Conservation (phyloP, 2,113 vertebrate species). For the Lontra canadensis region DNA sequence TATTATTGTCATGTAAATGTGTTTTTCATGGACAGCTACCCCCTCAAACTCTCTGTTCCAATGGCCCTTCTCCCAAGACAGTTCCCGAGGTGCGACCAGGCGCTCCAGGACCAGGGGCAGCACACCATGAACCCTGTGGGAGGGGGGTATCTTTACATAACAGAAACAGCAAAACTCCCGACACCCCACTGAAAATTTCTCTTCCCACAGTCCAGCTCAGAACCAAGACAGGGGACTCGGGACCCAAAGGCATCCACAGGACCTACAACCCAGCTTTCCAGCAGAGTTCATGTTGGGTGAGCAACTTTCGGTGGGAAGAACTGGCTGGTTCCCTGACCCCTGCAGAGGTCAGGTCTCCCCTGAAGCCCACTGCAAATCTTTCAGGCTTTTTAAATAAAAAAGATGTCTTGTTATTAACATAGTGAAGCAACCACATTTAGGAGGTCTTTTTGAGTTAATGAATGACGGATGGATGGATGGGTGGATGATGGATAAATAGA, state of each 20-base stretch:
- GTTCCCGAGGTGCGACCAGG: background rate
- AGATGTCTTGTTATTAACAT: background rate
- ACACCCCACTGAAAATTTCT: fast-evolving
- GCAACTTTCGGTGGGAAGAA: fast-evolving
- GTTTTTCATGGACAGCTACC: fast-evolving
- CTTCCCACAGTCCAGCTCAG: background rate
- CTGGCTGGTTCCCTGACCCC: background rate
- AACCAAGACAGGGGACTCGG: fast-evolving
- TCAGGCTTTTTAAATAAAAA: background rate
- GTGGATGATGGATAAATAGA: background rate
- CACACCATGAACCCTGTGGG: fast-evolving
- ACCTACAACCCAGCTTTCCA: fast-evolving
- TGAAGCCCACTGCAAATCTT: background rate
- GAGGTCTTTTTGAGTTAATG: background rate
- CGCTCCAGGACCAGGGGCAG: background rate
- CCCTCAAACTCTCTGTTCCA: fast-evolving
- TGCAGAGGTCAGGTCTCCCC: background rate
- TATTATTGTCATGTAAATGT: background rate
- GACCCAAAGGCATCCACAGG: no score
- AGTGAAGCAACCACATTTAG: background rate
- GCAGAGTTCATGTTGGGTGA: background rate
- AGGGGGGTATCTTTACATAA: fast-evolving
- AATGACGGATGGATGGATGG: background rate
- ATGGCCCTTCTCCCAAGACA: fast-evolving
- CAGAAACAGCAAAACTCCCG: background rate